These are phyloP conservation scores for Tragelaphus imberbis DNA, from an alignment of 2,113 vertebrate genomes.

Conservation along the genomic window DNA sequence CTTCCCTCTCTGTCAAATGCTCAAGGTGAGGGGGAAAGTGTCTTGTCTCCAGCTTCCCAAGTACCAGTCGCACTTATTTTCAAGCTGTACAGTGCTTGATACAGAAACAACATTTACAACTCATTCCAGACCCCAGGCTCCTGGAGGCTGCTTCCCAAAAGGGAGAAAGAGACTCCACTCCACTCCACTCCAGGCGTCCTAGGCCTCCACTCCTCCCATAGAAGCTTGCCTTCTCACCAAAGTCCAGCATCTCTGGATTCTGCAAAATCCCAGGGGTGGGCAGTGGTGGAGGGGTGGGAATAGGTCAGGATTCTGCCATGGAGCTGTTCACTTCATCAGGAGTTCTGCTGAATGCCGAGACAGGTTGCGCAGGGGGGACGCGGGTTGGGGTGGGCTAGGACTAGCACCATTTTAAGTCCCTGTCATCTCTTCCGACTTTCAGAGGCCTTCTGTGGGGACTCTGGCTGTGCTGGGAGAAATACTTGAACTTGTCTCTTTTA, in stretches of 20 bases:
- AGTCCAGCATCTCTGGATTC: conserved; percentile 49
- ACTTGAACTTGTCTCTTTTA: not conserved
- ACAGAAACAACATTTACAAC: conserved; percentile 54
- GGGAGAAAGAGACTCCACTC: not conserved
- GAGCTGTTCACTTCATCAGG: not conserved
- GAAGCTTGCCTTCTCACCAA: conserved; percentile 20
- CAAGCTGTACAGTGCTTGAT: conserved; percentile 70
- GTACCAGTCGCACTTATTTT: conserved; percentile 37
- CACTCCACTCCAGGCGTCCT: not conserved
- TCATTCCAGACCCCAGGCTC: conserved; percentile 64
- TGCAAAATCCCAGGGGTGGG: conserved; percentile 40
- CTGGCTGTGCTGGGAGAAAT: not conserved
- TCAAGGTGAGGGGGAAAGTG: not conserved
- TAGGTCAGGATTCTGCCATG: not conserved
- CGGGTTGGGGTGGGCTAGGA: not conserved
- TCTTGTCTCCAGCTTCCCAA: conserved; percentile 3
- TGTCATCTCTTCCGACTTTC: not conserved
- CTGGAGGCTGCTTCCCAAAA: conserved; percentile 26
- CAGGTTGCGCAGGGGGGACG: rapidly evolving
- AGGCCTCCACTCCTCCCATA: conserved; percentile 30
- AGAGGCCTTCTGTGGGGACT: not conserved
- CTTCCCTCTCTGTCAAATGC: not conserved
- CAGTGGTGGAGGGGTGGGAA: not conserved
- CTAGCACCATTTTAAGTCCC: not conserved
- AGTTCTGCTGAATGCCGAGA: not conserved